Evolutionary conservation across 2,888 invertebrate species (phyloP).

Genomic region (Acleris emargana): DNA sequence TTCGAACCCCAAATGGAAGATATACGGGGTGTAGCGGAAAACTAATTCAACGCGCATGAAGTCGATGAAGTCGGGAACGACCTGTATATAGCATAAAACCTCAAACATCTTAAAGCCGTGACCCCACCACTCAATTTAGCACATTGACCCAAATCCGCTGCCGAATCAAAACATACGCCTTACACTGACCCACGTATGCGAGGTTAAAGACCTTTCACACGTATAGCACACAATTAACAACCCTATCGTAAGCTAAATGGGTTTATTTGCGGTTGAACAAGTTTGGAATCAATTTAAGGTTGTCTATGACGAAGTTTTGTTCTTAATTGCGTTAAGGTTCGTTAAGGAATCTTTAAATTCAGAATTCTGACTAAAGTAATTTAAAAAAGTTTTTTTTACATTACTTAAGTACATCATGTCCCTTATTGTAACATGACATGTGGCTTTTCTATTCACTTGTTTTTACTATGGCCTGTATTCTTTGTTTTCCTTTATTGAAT

Average conservation of each 20-base stretch:
- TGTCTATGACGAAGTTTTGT: slow-evolving; percentile 3
- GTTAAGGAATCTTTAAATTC: neutral
- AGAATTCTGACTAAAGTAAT: neutral
- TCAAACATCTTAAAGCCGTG: neutral
- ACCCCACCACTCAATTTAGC: slow-evolving; percentile 14
- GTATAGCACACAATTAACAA: slow-evolving; percentile 42
- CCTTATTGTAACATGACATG: no score
- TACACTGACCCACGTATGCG: slow-evolving; percentile 65
- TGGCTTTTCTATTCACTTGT: no score
- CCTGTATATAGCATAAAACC: no score
- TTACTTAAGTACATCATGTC: no score
- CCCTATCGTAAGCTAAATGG: slow-evolving; percentile 43
- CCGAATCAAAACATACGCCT: slow-evolving; percentile 45
- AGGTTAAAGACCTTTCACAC: slow-evolving; percentile 64
- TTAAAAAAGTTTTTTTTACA: no score
- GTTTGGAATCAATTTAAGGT: neutral
- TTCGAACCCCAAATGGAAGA: no score
- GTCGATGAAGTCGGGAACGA: no score
- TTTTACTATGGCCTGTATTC: no score
- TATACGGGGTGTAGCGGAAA: no score
- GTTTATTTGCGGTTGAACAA: slow-evolving; percentile 37
- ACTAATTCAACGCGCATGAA: no score
- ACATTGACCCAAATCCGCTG: slow-evolving; percentile 43
- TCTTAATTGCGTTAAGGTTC: slow-evolving; percentile 3
- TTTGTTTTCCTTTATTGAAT: no score